A percentile compares a stretch with the other conserved stretches of the same genome.
Evolutionary conservation across 2,113 vertebrate species (phyloP).

Genomic region (Dicentrarchus labrax): DNA sequence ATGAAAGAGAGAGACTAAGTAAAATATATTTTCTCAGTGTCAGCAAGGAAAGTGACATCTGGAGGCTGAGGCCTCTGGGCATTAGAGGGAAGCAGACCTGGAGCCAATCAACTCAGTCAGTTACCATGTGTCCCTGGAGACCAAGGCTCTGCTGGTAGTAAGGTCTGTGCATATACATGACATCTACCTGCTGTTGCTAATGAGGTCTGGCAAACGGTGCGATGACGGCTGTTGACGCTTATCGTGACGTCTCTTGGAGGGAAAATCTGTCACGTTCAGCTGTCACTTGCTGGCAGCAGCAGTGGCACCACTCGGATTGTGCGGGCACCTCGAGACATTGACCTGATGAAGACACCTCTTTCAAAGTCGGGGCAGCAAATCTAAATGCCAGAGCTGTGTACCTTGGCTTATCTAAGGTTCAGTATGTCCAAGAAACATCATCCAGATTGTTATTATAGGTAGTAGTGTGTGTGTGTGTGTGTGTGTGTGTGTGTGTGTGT

Average conservation of each 20-base stretch:
- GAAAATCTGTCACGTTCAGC: constrained; percentile 71
- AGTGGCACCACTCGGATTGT: constrained; percentile 6
- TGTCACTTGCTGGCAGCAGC: constrained; percentile 66
- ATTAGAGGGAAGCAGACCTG: constrained; percentile 61
- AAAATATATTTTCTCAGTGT: constrained; percentile 18
- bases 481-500: background rate
- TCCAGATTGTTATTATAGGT: background rate
- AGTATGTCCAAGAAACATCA: background rate
- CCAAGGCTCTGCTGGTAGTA: constrained; percentile 67
- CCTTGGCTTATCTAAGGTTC: background rate
- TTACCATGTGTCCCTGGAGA: constrained; percentile 60
- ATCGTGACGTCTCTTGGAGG: constrained; percentile 63
- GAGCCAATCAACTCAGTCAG: constrained; percentile 61
- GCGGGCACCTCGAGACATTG: constrained; percentile 50
- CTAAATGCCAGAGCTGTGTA: constrained; percentile 19
- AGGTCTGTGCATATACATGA: constrained; percentile 25
- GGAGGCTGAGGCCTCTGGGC: constrained; percentile 56
- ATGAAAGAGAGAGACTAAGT: constrained; percentile 33
- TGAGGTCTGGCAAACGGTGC: constrained; percentile 51
- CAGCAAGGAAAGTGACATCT: constrained; percentile 76
- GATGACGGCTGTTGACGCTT: constrained; percentile 40
- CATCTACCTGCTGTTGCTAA: constrained; percentile 46
- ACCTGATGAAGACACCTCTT: constrained; percentile 37
- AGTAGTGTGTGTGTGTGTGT: background rate
- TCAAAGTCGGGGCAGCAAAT: constrained; percentile 12